A percentile compares a stretch with the other conserved stretches of the same genome.
Evolutionary conservation across 2,113 vertebrate species (phyloP).

Genomic region (Tragelaphus buxtoni): DNA sequence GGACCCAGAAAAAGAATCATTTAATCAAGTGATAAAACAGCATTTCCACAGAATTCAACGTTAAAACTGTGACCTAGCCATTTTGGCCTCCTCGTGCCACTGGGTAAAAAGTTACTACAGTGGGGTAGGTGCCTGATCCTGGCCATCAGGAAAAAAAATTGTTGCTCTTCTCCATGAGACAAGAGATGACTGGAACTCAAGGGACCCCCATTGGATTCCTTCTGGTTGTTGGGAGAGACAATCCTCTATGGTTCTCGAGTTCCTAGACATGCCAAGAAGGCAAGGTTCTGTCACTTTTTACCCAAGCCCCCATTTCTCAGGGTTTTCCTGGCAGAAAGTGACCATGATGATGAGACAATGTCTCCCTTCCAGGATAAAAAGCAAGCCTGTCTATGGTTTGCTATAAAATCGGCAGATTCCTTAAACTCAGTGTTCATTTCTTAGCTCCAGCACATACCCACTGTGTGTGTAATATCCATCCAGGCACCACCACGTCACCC

Average conservation of each 20-base stretch:
- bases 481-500: not conserved
- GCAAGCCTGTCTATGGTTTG: not conserved
- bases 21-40: not conserved
- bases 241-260: not conserved
- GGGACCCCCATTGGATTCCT: not conserved
- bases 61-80: not conserved
- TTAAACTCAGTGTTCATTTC: not conserved
- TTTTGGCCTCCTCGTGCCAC: not conserved
- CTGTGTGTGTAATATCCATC: not conserved
- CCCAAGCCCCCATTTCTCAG: not conserved
- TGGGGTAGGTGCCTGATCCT: not conserved
- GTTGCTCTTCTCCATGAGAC: not conserved
- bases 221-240: not conserved
- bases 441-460: not conserved
- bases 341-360: not conserved
- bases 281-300: not conserved
- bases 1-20: not conserved
- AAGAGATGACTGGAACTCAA: not conserved
- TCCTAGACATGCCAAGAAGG: not conserved
- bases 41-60: not conserved
- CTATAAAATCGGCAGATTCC: not conserved
- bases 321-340: not conserved
- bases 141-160: not conserved
- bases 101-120: not conserved
- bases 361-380: not conserved